These are phyloP conservation scores for Campoletis raptor DNA, from an alignment of 2,888 invertebrate species.

Conservation along the genomic window DNA sequence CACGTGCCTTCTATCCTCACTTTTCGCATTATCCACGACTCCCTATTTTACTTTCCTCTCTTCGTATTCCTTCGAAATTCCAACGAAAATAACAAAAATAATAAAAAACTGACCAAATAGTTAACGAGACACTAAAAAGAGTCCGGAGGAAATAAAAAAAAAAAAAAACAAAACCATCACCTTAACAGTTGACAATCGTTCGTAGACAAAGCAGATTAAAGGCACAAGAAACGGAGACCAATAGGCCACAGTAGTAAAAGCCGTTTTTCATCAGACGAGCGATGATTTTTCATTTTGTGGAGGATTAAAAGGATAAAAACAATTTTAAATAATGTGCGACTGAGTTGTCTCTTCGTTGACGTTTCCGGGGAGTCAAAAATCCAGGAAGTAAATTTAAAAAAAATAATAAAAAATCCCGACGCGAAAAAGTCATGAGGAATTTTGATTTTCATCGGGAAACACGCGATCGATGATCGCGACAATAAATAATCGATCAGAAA, in stretches of 20 bases:
- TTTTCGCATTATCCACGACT: slow-evolving; percentile 4
- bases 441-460: not conserved
- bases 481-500: not conserved
- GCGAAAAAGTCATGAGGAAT: not conserved
- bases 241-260: not conserved
- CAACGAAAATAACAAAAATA: not conserved
- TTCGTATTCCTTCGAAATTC: not conserved
- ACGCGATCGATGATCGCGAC: not conserved
- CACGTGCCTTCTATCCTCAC: slow-evolving; percentile 67
- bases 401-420: not conserved
- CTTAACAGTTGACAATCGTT: slow-evolving; percentile 15
- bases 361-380: not conserved
- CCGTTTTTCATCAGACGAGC: not conserved
- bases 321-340: not conserved
- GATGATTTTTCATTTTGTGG: not conserved
- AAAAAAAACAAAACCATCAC: not conserved
- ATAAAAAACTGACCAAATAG: slow-evolving; percentile 15
- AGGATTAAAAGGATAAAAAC: not conserved
- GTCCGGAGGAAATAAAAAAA: not conserved
- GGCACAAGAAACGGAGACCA: not conserved
- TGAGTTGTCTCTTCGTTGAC: not conserved
- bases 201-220: not conserved
- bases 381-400: not conserved
- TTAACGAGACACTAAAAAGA: not conserved
- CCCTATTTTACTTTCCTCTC: not conserved